Conservation (phyloP, 1,140 invertebrate species). For the Temnothorax nylanderi region DNA sequence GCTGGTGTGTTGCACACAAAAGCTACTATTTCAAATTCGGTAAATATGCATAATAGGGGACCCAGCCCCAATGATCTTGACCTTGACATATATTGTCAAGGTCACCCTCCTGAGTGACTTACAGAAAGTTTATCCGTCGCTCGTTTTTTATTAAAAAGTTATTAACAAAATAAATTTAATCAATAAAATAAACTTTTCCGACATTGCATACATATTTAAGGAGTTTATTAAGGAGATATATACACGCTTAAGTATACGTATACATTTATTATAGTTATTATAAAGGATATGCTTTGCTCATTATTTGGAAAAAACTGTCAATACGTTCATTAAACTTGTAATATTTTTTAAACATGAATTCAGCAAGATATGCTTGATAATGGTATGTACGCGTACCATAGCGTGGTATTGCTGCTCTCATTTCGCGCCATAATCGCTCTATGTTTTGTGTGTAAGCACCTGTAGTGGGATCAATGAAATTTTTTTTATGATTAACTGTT, state of each 20-base stretch:
- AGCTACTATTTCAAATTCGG: neutral
- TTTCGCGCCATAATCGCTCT: neutral
- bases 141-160: too few species aligned
- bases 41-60: too few species aligned
- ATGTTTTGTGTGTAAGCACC: neutral
- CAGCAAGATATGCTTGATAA: neutral
- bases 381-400: neutral
- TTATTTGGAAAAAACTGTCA: neutral
- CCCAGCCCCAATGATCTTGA: too few species aligned
- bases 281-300: neutral
- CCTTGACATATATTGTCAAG: too few species aligned
- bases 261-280: neutral
- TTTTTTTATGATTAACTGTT: neutral
- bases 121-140: too few species aligned
- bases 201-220: too few species aligned
- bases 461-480: neutral
- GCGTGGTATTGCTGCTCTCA: neutral
- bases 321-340: neutral
- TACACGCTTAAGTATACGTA: too few species aligned
- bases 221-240: too few species aligned
- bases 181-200: too few species aligned
- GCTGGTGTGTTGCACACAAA: neutral
- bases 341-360: neutral
- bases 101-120: too few species aligned
- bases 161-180: too few species aligned